These are phyloP conservation scores for Belgica antarctica DNA, from an alignment of 2,888 invertebrate species.

Conservation along the genomic window DNA sequence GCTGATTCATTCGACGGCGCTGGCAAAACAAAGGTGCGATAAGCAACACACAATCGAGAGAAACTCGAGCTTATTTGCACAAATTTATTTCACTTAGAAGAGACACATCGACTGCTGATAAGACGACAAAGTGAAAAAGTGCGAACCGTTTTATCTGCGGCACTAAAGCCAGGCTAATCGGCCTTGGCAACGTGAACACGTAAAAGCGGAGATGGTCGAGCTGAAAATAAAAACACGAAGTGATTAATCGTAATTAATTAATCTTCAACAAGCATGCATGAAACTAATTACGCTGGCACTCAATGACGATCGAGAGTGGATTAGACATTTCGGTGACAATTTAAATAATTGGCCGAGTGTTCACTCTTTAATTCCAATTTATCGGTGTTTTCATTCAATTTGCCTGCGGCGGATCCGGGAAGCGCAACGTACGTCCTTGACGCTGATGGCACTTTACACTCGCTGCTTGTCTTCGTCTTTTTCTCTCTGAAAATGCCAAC, in stretches of 20 bases:
- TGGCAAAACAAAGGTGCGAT: conserved; percentile 1
- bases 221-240: neutral
- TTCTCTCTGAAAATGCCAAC: too few relatives aligned
- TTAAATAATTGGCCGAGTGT: too few relatives aligned
- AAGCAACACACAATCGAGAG: neutral
- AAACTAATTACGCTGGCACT: too few relatives aligned
- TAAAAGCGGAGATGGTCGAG: neutral
- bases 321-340: too few relatives aligned
- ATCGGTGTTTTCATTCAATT: too few relatives aligned
- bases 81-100: neutral
- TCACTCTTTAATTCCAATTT: too few relatives aligned
- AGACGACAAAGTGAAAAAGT: neutral
- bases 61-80: neutral
- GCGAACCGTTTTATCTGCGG: neutral
- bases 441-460: too few relatives aligned
- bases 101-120: conserved; percentile 7
- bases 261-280: conserved; percentile 18
- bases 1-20: neutral
- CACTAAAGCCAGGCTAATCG: neutral
- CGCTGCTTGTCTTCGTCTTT: too few relatives aligned
- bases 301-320: too few relatives aligned
- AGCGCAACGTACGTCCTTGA: too few relatives aligned
- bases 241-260: conserved; percentile 37
- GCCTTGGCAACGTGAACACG: neutral
- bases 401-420: too few relatives aligned